Base-by-base conservation (phyloP, 2,888 invertebrate genomes). In the Neria commutata region DNA sequence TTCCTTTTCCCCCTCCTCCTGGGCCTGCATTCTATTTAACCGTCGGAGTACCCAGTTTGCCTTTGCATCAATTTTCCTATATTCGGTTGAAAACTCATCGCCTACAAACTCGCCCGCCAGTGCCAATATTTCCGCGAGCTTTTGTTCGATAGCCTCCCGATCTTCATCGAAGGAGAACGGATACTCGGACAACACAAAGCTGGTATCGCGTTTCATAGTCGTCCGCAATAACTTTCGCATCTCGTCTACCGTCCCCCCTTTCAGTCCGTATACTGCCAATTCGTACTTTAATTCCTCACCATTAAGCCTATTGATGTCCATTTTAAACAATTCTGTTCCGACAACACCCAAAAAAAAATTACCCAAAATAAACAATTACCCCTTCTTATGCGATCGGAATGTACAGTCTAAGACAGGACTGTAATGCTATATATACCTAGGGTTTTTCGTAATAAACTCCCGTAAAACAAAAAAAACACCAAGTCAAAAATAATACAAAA, bases 101-200 rank as follows among this genome's bases (percentile, higher is more conserved):
- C 56, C 60, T 19, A 1, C 23, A 14, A 60, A 56, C 4, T 10
- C 33, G 3, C 11, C 5, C 8, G 17, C 17, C 33, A 60, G n/a
- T 14, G 2, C 25, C 1, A 19, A 4, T 5, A 60, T 60, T 24
- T 60, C 52, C 4, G 33, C 47, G 11, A 51, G 1, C 21, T 46
- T 56, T 1, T 14, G 14, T 5, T 6, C 2, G 2, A 56, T 24
- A 2, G 56, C 60, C 1, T 19, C n/a, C 17, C 23, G 14, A 23
- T 60, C 60, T 25, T 60, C 56, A 1, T 6, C 26, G 23, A 52
- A 60, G 1, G 40, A 11, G 8, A 56, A 56, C 2, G 60, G 60
- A 25, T 60, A 60, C 2, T 51, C 52, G 0, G 51, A 17, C 1
- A 60, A 16, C 1, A 60, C 4, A 14, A 56, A 50, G 21, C 56